Evolutionary conservation across 2,888 invertebrate species (phyloP).

Genomic region (Bunonema sp.): DNA sequence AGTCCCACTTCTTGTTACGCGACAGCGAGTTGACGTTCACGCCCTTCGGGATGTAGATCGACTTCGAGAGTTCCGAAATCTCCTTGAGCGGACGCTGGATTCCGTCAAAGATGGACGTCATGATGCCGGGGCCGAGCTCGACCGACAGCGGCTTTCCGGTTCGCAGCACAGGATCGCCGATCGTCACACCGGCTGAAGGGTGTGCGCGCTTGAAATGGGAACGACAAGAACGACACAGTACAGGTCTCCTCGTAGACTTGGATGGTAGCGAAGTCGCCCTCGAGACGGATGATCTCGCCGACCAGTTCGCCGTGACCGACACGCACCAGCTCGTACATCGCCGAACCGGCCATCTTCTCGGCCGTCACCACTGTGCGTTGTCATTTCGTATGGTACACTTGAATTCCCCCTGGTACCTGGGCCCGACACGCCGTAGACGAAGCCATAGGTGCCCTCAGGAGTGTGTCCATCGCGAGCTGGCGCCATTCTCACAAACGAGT

Average conservation of each 20-base stretch:
- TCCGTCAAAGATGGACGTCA: constrained; percentile 98
- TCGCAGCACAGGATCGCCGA: constrained; percentile 91
- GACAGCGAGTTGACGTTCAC: constrained; percentile 82
- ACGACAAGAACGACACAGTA: too few species aligned
- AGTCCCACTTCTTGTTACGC: constrained; percentile 72
- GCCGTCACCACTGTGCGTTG: constrained; percentile 75
- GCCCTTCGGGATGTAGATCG: constrained; percentile 98
- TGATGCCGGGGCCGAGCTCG: constrained; percentile 92
- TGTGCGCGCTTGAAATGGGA: too few species aligned
- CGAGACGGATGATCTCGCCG: constrained; percentile 96
- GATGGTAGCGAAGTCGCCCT: constrained; percentile 98
- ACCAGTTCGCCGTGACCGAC: constrained; percentile 94
- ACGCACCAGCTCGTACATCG: constrained; percentile 95
- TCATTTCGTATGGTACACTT: neutral
- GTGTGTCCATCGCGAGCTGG: too few species aligned
- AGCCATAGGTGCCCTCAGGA: constrained; percentile 80
- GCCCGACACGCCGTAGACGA: constrained; percentile 90
- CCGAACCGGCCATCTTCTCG: constrained; percentile 89
- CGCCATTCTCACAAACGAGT: too few species aligned
- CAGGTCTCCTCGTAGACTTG: constrained; percentile 65
- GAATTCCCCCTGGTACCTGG: constrained; percentile 58
- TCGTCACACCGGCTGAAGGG: constrained; percentile 83
- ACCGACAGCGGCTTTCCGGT: constrained; percentile 98
- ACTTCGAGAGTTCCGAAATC: constrained; percentile 76
- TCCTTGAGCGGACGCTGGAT: constrained; percentile 92